A percentile compares a stretch with the other conserved stretches of the same genome.
Evolutionary conservation across 2,113 vertebrate species (phyloP).

Genomic region (Nansenia antarctica): DNA sequence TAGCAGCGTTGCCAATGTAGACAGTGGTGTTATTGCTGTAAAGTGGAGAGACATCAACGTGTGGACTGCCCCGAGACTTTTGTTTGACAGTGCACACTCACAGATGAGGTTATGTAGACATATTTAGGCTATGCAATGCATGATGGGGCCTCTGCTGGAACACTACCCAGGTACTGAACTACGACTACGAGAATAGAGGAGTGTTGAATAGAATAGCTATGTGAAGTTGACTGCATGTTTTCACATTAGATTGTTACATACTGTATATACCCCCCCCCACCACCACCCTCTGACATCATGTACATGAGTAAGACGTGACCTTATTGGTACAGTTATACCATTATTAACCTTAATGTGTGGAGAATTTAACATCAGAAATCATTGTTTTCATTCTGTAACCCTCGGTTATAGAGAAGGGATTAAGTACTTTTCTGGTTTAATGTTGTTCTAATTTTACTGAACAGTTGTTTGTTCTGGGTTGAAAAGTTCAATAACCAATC

Average conservation of each 20-base stretch:
- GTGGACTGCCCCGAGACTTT: neutral
- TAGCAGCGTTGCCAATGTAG: slow-evolving; percentile 35
- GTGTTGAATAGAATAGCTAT: neutral
- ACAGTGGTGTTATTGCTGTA: slow-evolving; percentile 13
- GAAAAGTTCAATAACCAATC: too few species aligned
- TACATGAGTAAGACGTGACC: neutral
- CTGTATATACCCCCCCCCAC: neutral
- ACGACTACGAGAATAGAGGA: too few species aligned
- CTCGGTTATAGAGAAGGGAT: too few species aligned
- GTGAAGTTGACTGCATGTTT: slow-evolving; percentile 3
- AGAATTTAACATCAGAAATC: neutral
- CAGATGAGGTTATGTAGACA: neutral
- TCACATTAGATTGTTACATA: neutral
- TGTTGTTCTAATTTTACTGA: too few species aligned
- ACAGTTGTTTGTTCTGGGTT: too few species aligned
- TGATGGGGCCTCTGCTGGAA: neutral
- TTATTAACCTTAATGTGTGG: slow-evolving; percentile 33
- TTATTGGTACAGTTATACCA: slow-evolving; percentile 35
- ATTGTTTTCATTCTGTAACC: neutral
- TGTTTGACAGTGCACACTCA: neutral
- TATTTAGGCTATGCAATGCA: slow-evolving; percentile 6
- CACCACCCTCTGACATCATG: slow-evolving; percentile 22
- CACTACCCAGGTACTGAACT: slow-evolving; percentile 9
- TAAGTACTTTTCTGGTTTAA: too few species aligned
- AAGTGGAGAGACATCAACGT: slow-evolving; percentile 13